Base-by-base conservation (phyloP, 2,888 invertebrate species). In the Agrochola circellaris region DNA sequence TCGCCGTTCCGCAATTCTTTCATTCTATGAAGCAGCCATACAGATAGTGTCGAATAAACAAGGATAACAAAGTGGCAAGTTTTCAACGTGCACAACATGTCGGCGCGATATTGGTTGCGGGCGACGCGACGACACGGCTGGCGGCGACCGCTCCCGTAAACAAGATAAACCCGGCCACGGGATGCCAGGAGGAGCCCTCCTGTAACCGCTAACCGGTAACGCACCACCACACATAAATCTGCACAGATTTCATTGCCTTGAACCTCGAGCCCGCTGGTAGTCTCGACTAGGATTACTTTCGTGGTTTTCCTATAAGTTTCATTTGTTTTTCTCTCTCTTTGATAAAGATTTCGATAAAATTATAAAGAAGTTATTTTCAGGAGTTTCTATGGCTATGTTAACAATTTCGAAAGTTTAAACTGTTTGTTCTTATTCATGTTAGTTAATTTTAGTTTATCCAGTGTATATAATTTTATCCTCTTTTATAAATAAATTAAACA, bases 161-260 rank as follows among this genome's bases (percentile, higher is more conserved):
- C 93, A 94, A 94, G 94, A 94, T 94, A 94, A 93, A 92, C 89
- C 91, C 91, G 89, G 74, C 83, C 81, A 80, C 79, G 77, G 75
- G 67, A 66, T 67, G 74, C 80, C 76, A 56, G 64, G 75, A 85
- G 84, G 75, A 77, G 82, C 68, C 62, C 67, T 77, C 81, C 77
- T 70, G 67, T 73, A 68, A 69, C 82, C 76, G 62, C 76, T 81
- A 81, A 82, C 82, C 83, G 87, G 88, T 86, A 91, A 91, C 91
- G 90, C 90, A 89, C 88, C 89, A 85, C 90, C 88, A 89, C 90
- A 91, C 91, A 95, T 95, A 94, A 94, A 94, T 94, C 94, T 92
- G 84, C 82, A 84, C 90, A 91, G 92, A 93, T 93, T 94, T 93
- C 92, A 92, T 92, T 94, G 91, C 88, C 90, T 89, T 90, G 90